Evolutionary conservation across 1,140 invertebrate species (phyloP), one percentile per base, ranked within the genome.

Genomic region (Daktulosphaira vitifoliae): DNA sequence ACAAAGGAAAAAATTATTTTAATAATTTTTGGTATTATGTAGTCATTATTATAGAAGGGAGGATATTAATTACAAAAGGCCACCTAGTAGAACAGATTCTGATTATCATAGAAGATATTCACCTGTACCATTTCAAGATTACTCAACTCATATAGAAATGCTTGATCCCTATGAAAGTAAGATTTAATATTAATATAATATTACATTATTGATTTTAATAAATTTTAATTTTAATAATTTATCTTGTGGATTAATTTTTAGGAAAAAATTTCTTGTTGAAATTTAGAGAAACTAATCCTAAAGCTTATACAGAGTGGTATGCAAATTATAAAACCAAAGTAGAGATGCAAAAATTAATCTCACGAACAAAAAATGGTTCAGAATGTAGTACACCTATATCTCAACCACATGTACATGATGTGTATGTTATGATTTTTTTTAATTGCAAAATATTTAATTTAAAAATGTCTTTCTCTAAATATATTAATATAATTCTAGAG

Each of bases 11-110:
- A 33, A 33, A 33, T 33, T 33, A 33, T 6, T 33, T 5, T 11
- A 33, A 33, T 33, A 33, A 6, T 56, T 48, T 2, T 26, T 52
- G n/a, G n/a, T n/a, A n/a, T 68, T 53, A 53, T 52, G 15, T 20
- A 16, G 29, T 50, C 33, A 54, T 11, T 33, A 54, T 56, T 52
- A 26, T 13, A 68, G 64, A 53, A 46, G 65, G 37, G 67, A 69
- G 25, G 42, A 39, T 6, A n/a, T n/a, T 11, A 23, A 3, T 42
- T 56, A 42, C 68, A 72, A 69, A 44, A 68, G 73, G 26, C 73
- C 73, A 3, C 71, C 74, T 8, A 73, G 73, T 67, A 67, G 74
- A 59, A 54, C 69, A 42, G 71, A 72, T 23, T 65, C 70, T 33
- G 70, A 71, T 64, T 70, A 72, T 18, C 68, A 69, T 22, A 66